Evolutionary conservation across 1,140 invertebrate species (phyloP).

Genomic region (Achatina immaculata): DNA sequence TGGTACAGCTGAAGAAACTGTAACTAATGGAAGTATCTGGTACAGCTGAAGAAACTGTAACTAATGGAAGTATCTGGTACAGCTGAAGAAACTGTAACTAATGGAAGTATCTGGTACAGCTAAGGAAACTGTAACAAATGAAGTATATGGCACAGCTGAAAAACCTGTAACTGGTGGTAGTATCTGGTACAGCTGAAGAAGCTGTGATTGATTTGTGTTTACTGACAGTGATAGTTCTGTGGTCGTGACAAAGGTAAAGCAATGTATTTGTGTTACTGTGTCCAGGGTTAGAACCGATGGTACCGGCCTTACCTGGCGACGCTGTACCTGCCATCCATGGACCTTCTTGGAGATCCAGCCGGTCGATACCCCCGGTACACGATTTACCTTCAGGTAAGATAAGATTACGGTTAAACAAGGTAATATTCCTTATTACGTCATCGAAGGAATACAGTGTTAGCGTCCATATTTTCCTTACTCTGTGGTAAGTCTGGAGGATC

Average conservation of each 20-base stretch:
- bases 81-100: too few species aligned
- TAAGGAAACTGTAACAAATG: background rate
- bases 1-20: too few species aligned
- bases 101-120: too few species aligned
- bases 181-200: too few species aligned
- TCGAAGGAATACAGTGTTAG: too few species aligned
- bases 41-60: too few species aligned
- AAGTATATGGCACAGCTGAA: background rate
- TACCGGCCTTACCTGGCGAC: background rate
- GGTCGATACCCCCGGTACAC: slow-evolving; percentile 17
- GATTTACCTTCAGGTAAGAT: slow-evolving; percentile 24
- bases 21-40: too few species aligned
- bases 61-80: too few species aligned
- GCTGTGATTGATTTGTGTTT: background rate
- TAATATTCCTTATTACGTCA: too few species aligned
- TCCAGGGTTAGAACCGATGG: background rate
- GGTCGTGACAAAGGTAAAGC: background rate
- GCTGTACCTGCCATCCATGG: background rate
- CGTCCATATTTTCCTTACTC: too few species aligned
- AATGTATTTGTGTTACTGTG: background rate
- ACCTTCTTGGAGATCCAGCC: background rate
- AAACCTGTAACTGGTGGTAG: background rate
- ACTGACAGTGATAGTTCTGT: background rate
- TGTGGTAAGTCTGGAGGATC: too few species aligned
- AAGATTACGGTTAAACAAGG: too few species aligned